A percentile compares a stretch with the other conserved stretches of the same genome.
These are phyloP conservation scores for Xyliphius kryptos DNA, from an alignment of 2,113 vertebrate species.

Conservation along the genomic window DNA sequence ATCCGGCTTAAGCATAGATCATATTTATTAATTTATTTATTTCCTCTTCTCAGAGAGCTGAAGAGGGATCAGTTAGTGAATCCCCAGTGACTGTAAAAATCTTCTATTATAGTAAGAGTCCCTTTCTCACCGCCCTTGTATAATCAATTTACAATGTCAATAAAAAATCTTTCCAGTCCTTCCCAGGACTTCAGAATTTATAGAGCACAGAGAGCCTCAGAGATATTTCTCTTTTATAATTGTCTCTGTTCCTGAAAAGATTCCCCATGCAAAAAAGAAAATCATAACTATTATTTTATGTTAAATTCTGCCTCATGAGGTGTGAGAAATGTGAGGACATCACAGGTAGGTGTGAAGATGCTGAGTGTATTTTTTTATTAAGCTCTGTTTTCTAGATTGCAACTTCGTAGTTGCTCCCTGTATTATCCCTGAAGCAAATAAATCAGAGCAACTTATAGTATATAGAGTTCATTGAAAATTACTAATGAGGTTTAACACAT, in stretches of 20 bases:
- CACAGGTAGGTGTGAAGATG: neutral
- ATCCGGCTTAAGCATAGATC: too few species aligned
- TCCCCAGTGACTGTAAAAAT: too few species aligned
- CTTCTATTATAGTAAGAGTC: too few species aligned
- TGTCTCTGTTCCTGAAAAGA: constrained; percentile 9
- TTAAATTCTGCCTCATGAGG: too few species aligned
- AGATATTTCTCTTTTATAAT: constrained; percentile 40
- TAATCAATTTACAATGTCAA: constrained; percentile 66
- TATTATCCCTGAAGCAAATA: too few species aligned
- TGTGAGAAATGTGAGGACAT: too few species aligned
- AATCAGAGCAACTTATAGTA: constrained; percentile 13
- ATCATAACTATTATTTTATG: too few species aligned
- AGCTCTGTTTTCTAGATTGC: constrained; percentile 36
- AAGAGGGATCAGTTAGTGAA: too few species aligned
- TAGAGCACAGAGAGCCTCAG: constrained; percentile 49
- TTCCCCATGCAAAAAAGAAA: too few species aligned
- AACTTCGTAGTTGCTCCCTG: too few species aligned
- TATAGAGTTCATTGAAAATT: constrained; percentile 13
- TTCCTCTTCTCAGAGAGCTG: too few species aligned
- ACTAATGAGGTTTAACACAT: constrained; percentile 27
- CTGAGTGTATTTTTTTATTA: constrained; percentile 23
- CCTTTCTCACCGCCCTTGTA: constrained; percentile 57
- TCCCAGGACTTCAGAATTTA: constrained; percentile 51
- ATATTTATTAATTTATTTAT: too few species aligned
- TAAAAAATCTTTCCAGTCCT: constrained; percentile 67